Percentiles rank a stretch among this genome's conserved stretches.
Evolutionary conservation across 2,888 invertebrate species (phyloP).

Genomic region (Drosophila rellima): DNA sequence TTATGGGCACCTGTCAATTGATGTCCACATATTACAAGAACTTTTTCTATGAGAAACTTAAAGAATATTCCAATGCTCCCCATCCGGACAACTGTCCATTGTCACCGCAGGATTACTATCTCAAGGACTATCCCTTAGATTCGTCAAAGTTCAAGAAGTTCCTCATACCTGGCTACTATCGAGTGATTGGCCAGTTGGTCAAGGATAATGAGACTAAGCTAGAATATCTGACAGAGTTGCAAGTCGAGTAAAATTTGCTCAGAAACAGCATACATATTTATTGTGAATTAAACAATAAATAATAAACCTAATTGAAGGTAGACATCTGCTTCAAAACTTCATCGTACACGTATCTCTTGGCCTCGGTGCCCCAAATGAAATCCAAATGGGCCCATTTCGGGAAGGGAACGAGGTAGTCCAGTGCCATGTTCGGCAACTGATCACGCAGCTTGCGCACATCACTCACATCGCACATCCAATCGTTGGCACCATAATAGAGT

Average conservation of each 20-base stretch:
- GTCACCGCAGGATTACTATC: slow-evolving; percentile 53
- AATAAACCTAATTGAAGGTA: slow-evolving; percentile 44
- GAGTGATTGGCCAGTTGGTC: slow-evolving; percentile 37
- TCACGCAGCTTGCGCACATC: slow-evolving; percentile 87
- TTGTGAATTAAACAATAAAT: slow-evolving; percentile 23
- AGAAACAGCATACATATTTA: slow-evolving; percentile 29
- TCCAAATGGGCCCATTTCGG: slow-evolving; percentile 87
- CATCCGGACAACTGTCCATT: slow-evolving; percentile 77
- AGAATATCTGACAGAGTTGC: slow-evolving; percentile 53
- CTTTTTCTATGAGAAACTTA: slow-evolving; percentile 73
- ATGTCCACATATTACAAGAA: slow-evolving; percentile 71
- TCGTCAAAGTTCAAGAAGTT: slow-evolving; percentile 48
- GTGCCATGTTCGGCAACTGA: slow-evolving; percentile 86
- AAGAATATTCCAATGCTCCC: slow-evolving; percentile 79
- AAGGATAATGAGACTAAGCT: slow-evolving; percentile 53
- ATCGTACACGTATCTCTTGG: slow-evolving; percentile 87
- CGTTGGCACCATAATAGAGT: slow-evolving; percentile 87
- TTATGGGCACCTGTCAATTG: slow-evolving; percentile 60
- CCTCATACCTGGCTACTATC: slow-evolving; percentile 67
- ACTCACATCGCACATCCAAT: slow-evolving; percentile 88
- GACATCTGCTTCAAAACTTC: slow-evolving; percentile 72
- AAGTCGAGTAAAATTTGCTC: slow-evolving; percentile 31
- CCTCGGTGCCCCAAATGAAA: slow-evolving; percentile 88
- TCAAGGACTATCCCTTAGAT: slow-evolving; percentile 75
- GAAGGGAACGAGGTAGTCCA: slow-evolving; percentile 87